These are phyloP conservation scores for Lycopodina hypogea DNA, from an alignment of 37 sponge, comb jelly and placozoan genomes.

Conservation along the genomic window DNA sequence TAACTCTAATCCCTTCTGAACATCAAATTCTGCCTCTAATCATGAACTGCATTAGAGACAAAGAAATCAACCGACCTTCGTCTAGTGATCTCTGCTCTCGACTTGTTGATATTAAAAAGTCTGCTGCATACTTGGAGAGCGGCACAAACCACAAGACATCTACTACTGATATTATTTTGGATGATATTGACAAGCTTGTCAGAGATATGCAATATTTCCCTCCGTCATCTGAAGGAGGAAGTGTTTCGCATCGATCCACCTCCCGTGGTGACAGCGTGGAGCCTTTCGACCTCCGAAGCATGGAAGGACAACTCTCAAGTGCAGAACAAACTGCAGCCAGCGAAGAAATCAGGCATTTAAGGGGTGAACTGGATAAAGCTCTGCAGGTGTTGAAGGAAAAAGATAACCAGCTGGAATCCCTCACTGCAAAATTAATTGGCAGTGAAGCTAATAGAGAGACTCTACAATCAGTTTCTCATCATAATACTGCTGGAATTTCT, in stretches of 20 bases:
- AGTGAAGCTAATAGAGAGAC: too few relatives aligned
- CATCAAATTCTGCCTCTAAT: slow-evolving; percentile 1
- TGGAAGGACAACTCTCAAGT: background rate
- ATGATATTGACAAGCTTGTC: background rate
- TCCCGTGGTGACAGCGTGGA: background rate
- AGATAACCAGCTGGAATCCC: too few relatives aligned
- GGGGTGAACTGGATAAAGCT: background rate
- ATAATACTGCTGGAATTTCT: too few relatives aligned
- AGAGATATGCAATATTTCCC: background rate
- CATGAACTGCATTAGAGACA: slow-evolving; percentile 26
- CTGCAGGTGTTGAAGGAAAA: too few relatives aligned
- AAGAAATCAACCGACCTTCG: slow-evolving; percentile 6
- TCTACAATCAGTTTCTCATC: too few relatives aligned
- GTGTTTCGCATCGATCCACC: too few relatives aligned
- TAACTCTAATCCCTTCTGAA: background rate
- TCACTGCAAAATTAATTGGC: too few relatives aligned
- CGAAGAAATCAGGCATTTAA: background rate
- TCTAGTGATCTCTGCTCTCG: background rate
- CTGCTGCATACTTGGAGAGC: slow-evolving; percentile 11
- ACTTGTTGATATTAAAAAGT: background rate
- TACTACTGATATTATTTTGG: background rate
- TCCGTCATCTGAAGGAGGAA: background rate
- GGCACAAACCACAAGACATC: background rate
- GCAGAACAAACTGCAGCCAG: background rate
- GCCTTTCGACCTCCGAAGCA: background rate